A percentile compares a stretch with the other conserved stretches of the same genome.
Conservation (phyloP, 2,113 vertebrate species). For the Axis porcinus region DNA sequence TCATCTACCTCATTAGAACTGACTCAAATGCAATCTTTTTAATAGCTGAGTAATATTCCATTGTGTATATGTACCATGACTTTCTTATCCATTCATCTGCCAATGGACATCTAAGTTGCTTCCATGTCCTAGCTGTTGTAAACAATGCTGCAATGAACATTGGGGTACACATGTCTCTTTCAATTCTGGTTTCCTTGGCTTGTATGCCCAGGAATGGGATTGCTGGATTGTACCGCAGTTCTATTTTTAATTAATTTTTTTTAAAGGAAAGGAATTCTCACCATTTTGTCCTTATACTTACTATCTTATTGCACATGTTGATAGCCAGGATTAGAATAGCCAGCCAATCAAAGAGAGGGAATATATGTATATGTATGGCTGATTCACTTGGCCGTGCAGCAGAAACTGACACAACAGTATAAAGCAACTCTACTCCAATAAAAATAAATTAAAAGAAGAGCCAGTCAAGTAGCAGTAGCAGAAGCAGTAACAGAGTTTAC, state of each 20-base stretch:
- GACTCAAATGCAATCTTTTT: not conserved
- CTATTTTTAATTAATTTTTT: not conserved
- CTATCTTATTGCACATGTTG: not conserved
- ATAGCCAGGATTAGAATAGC: not conserved
- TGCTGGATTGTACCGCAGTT: not conserved
- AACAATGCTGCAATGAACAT: not conserved
- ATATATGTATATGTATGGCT: not conserved
- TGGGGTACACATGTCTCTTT: not conserved
- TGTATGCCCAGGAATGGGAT: not conserved
- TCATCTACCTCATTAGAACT: not conserved
- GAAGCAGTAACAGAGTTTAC: not conserved
- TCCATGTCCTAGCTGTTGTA: not conserved
- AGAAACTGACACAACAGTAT: not conserved
- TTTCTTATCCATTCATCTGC: not conserved
- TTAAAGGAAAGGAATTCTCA: not conserved
- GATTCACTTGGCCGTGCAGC: not conserved
- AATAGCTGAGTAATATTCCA: not conserved
- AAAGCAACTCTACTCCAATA: not conserved
- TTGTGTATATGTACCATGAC: not conserved
- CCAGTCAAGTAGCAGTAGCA: not conserved
- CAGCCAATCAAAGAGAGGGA: not conserved
- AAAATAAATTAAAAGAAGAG: not conserved
- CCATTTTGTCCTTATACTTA: not conserved
- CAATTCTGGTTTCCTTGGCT: not conserved
- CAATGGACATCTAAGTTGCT: not conserved